A percentile compares a stretch with the other conserved stretches of the same genome.
Evolutionary conservation across 2,113 vertebrate genomes (phyloP).

Genomic region (Mixornis gularis): DNA sequence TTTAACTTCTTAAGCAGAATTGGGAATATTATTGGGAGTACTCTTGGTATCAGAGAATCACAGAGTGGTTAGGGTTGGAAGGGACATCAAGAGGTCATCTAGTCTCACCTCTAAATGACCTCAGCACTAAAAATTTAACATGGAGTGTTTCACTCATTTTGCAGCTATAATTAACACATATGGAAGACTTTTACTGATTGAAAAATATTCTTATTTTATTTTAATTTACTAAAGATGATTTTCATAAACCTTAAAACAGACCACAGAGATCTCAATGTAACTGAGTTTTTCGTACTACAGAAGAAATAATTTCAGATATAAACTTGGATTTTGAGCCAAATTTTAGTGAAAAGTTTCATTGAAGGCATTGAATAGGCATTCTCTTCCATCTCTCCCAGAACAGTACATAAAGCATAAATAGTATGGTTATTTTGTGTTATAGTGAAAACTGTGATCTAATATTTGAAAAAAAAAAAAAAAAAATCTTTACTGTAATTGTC

Average conservation of each 20-base stretch:
- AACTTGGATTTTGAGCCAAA: not conserved
- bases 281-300: not conserved
- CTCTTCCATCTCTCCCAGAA: not conserved
- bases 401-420: not conserved
- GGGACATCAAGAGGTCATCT: fast-evolving
- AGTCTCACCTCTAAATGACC: not conserved
- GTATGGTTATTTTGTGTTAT: not conserved
- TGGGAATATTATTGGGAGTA: not conserved
- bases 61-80: not conserved
- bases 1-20: not conserved
- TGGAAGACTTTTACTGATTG: not conserved
- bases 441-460: not conserved
- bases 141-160: not conserved
- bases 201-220: not conserved
- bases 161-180: not conserved
- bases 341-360: not conserved
- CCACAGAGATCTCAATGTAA: not conserved
- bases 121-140: not conserved
- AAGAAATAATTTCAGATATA: not conserved
- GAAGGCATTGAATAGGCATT: not conserved
- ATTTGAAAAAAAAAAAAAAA: not conserved
- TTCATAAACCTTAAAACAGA: not conserved
- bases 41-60: not conserved
- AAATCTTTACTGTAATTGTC: not conserved
- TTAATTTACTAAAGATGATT: not conserved